Base-by-base conservation (phyloP, 1,140 invertebrate species). In the Calliphora vicina region DNA sequence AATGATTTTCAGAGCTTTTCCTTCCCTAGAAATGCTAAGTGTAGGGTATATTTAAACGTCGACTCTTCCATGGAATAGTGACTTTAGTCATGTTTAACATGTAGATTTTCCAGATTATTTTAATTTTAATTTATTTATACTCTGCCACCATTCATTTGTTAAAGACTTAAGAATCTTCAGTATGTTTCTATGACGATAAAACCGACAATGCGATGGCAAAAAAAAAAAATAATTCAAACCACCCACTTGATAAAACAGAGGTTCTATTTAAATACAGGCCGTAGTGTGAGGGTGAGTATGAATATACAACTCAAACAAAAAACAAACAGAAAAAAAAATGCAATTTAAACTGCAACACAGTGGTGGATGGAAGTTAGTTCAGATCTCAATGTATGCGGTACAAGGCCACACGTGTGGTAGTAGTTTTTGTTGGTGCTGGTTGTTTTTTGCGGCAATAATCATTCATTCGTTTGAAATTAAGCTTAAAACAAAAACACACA, bases 371-470 rank as follows among this genome's bases (percentile, higher is more conserved):
- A 57, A 67, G 61, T 67, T 20, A 67, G n/a, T 67, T 57, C 50
- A 57, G 4, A 57, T 17, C 50, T n/a, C 61, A 67, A 23, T 23
- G n/a, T 20, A 23, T 67, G 61, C 61, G n/a, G 61, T 67, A 67
- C 61, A 67, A 67, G 61, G 61, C 61, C 61, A 67, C 61, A 67
- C 61, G 61, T 67, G 61, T 67, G n/a, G n/a, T 67, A 23, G 61
- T 20, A n/a, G n/a, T n/a, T 57, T 57, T 57, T 13, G 15, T 57
- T 57, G 13, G 15, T 15, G 5, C 35, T 50, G 61, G 61, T 67
- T 67, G 23, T 74, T 74, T 29, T 74, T 35, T 78, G 74, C 74
- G 74, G 35, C 74, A 78, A 67, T 78, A 78, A 78, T 78, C 74
- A 78, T 23, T 78, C 35, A 45, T 78, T 43, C 74, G 74, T 78